These are phyloP conservation scores for Cyclophora albipunctata DNA, from an alignment of 2,888 invertebrate genomes.

Conservation along the genomic window DNA sequence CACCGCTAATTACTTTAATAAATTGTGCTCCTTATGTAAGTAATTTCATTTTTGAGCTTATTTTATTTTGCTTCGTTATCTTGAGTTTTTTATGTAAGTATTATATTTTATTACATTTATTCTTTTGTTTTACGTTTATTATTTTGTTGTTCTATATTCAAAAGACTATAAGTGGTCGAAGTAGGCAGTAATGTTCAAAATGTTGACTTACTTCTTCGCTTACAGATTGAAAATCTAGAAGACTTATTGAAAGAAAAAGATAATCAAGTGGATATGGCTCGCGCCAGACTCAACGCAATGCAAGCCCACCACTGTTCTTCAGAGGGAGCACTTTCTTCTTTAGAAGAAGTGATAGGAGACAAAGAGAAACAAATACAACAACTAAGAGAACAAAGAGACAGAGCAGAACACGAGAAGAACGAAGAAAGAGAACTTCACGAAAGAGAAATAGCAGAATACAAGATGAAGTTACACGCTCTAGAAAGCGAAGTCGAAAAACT, in stretches of 20 bases:
- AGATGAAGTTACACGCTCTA: constrained; percentile 92
- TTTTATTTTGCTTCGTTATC: constrained; percentile 16
- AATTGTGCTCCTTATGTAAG: no score
- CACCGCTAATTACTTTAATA: no score
- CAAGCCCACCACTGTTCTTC: constrained; percentile 96
- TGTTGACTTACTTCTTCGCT: constrained; percentile 10
- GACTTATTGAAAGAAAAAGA: constrained; percentile 98
- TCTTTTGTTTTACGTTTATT: constrained; percentile 9
- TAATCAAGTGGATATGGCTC: constrained; percentile 96
- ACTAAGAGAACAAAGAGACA: constrained; percentile 93
- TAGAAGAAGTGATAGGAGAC: constrained; percentile 96
- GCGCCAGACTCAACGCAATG: constrained; percentile 92
- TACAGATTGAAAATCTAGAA: constrained; percentile 97
- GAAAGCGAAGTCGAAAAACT: constrained; percentile 95
- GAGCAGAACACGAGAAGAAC: constrained; percentile 95
- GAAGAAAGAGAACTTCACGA: constrained; percentile 96
- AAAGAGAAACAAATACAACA: constrained; percentile 98
- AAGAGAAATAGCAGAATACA: constrained; percentile 94
- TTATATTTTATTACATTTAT: constrained; percentile 5
- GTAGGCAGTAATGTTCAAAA: neutral
- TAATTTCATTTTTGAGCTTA: neutral
- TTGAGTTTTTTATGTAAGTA: constrained; percentile 8
- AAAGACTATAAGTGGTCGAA: no score
- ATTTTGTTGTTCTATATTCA: neutral
- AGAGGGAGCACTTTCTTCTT: constrained; percentile 92